phyloP scores from a whole-genome alignment of 2,113 vertebrate genomes.

The Stictonetta naevosa region DNA sequence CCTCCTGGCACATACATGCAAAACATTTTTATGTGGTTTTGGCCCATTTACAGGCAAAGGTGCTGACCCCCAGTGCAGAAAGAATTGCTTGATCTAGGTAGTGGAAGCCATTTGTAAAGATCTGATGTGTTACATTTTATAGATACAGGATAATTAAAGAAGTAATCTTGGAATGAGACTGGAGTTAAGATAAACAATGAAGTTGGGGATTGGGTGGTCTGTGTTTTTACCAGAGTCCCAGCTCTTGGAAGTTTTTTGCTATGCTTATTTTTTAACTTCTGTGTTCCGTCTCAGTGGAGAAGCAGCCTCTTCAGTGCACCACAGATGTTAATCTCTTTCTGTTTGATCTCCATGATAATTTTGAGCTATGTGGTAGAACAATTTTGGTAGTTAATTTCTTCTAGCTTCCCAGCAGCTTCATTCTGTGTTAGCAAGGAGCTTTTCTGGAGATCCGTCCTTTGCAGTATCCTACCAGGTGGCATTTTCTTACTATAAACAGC shows the following conservation, averaged over 20 bases:
- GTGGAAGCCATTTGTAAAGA: neutral
- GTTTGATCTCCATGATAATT: neutral
- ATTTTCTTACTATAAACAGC: neutral
- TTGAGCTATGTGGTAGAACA: neutral
- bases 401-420: accelerated
- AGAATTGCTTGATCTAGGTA: neutral
- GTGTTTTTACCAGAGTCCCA: neutral
- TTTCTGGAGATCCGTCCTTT: neutral
- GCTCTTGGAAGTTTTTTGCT: neutral
- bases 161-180: neutral
- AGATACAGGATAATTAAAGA: neutral
- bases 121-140: neutral
- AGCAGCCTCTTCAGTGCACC: neutral
- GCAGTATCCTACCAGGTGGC: accelerated
- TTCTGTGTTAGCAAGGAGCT: neutral
- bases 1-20: neutral
- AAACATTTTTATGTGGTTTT: neutral
- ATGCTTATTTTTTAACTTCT: neutral
- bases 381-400: neutral
- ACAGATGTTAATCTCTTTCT: neutral
- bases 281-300: neutral
- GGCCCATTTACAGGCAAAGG: neutral
- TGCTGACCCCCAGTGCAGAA: neutral
- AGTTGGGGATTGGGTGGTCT: neutral
- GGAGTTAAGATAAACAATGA: neutral